These are phyloP conservation scores for Oreochromis tanganicae DNA, from an alignment of 2,113 vertebrate species.

Conservation along the genomic window DNA sequence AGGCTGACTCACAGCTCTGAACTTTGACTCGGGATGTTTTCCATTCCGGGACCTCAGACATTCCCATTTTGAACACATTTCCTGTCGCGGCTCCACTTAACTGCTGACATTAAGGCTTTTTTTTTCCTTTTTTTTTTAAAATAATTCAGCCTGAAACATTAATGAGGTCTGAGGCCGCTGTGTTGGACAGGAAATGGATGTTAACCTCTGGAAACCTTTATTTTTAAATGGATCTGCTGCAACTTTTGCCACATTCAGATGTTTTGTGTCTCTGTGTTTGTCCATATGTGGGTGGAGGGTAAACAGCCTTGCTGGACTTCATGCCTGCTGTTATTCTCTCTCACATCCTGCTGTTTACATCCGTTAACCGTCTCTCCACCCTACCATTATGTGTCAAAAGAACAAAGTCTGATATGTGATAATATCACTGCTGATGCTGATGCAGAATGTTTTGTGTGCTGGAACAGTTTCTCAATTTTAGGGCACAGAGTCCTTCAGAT, in stretches of 20 bases:
- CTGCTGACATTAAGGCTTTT: background rate
- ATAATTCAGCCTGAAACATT: background rate
- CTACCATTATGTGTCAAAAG: background rate
- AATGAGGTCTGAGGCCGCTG: accelerated
- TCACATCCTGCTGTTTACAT: conserved; percentile 50
- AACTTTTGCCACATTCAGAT: background rate
- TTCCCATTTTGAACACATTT: background rate
- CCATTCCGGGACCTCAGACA: background rate
- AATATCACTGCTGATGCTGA: background rate
- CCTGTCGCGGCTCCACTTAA: background rate
- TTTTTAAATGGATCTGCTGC: background rate
- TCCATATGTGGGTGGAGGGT: background rate
- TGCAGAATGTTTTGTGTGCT: background rate
- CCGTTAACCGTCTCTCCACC: background rate
- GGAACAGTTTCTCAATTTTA: background rate
- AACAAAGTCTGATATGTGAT: background rate
- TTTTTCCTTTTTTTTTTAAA: background rate
- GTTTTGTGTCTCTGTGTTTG: background rate
- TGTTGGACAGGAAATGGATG: background rate
- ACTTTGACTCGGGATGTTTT: background rate
- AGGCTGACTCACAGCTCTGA: background rate
- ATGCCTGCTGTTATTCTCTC: background rate
- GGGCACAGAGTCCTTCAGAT: background rate
- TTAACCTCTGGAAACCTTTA: background rate
- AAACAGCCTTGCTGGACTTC: conserved; percentile 16